phyloP scores from a whole-genome alignment of 2,113 vertebrate genomes.

The Himantopus leucocephalus region DNA sequence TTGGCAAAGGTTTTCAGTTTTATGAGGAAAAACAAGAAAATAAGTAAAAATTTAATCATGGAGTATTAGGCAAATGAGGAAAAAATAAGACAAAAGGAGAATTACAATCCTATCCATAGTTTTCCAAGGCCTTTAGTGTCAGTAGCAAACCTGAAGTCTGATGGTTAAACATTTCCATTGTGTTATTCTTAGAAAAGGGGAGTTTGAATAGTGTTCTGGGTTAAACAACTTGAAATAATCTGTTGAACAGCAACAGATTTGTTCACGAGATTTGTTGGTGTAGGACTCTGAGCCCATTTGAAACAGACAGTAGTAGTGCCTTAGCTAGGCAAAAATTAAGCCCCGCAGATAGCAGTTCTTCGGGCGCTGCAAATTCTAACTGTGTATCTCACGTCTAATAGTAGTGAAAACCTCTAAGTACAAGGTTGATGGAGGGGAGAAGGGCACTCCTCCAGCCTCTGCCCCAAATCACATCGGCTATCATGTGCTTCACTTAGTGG shows the following conservation, averaged over 20 bases:
- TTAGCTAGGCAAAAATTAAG: not conserved
- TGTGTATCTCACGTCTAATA: fast-evolving
- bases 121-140: not conserved
- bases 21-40: not conserved
- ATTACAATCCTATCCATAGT: not conserved
- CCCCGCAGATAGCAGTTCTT: not conserved
- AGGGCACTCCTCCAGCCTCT: not conserved
- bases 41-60: constrained; percentile 15
- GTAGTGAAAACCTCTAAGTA: not conserved
- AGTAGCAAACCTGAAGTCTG: constrained; percentile 25
- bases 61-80: not conserved
- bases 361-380: not conserved
- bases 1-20: constrained; percentile 34
- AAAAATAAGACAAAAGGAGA: constrained; percentile 3
- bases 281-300: not conserved
- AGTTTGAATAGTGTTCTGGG: not conserved
- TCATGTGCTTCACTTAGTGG: not conserved
- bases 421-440: not conserved
- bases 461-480: not conserved
- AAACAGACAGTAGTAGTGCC: not conserved
- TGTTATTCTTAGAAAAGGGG: not conserved
- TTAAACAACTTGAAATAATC: not conserved
- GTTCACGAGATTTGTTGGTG: not conserved
- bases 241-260: not conserved
- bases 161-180: constrained; percentile 29